These are phyloP conservation scores for Aleadryas rufinucha DNA, from an alignment of 2,113 vertebrate species.

Conservation along the genomic window DNA sequence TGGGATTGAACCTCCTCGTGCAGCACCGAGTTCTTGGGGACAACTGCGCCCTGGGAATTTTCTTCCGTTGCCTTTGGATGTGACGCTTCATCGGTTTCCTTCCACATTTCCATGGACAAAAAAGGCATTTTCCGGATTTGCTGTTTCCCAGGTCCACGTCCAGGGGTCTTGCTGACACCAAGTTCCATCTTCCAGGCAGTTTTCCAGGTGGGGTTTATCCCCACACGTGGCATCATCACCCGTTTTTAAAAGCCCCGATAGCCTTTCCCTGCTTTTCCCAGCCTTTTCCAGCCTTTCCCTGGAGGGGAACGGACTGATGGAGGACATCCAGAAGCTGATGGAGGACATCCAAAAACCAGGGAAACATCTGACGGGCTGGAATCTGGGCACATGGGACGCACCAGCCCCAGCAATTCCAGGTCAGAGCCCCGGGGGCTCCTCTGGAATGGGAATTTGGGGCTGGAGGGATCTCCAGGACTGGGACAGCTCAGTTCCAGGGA, in stretches of 20 bases:
- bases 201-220: background rate
- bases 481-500: background rate
- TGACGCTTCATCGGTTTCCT: rapidly evolving
- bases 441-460: background rate
- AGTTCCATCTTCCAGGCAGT: background rate
- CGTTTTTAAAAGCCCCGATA: background rate
- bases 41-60: rapidly evolving
- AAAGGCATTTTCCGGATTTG: background rate
- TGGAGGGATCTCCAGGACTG: background rate
- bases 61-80: background rate
- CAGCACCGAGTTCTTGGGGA: background rate
- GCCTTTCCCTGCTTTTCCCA: background rate
- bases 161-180: background rate
- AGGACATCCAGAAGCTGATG: background rate
- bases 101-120: rapidly evolving
- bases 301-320: background rate
- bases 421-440: background rate
- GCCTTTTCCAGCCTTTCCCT: background rate
- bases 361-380: background rate
- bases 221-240: rapidly evolving
- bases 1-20: background rate
- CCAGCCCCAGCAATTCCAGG: background rate
- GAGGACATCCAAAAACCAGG: background rate
- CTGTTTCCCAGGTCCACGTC: background rate
- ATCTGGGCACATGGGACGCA: background rate